These are phyloP conservation scores for Symphodus melops DNA, from an alignment of 2,113 vertebrate species.

Conservation along the genomic window DNA sequence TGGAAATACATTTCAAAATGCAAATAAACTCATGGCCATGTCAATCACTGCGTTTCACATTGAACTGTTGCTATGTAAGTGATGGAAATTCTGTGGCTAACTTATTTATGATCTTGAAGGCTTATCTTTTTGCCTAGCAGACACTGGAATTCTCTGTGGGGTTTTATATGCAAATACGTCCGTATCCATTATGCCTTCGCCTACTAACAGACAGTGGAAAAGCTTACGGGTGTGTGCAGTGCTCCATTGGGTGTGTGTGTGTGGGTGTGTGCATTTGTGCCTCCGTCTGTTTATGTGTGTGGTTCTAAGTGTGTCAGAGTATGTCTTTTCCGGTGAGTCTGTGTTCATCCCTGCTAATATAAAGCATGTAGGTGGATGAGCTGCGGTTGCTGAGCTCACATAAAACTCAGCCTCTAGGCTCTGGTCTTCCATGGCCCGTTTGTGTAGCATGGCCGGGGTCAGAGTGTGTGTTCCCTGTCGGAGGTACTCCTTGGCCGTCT, in stretches of 20 bases:
- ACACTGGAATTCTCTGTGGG: constrained; percentile 51
- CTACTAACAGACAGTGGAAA: constrained; percentile 62
- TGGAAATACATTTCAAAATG: background rate
- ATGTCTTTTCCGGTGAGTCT: constrained; percentile 52
- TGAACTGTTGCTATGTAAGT: constrained; percentile 9
- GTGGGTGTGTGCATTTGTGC: constrained; percentile 46
- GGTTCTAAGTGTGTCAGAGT: constrained; percentile 18
- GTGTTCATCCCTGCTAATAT: constrained; percentile 54
- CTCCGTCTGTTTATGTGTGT: constrained; percentile 14
- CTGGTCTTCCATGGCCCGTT: constrained; percentile 93
- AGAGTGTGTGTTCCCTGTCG: constrained; percentile 89
- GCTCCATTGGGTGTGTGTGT: constrained; percentile 49
- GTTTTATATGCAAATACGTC: constrained; percentile 66
- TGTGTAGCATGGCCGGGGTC: constrained; percentile 89
- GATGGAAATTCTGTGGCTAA: constrained; percentile 11
- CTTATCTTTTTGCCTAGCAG: constrained; percentile 49
- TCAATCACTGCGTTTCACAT: constrained; percentile 6
- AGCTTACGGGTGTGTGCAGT: constrained; percentile 63
- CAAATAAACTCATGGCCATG: background rate
- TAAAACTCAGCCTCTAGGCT: constrained; percentile 96
- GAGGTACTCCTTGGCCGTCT: constrained; percentile 92
- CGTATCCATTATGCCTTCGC: constrained; percentile 54
- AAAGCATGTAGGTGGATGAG: constrained; percentile 48
- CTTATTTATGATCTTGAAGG: constrained; percentile 22
- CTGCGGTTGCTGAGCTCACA: constrained; percentile 82